Conservation (phyloP, 2,797 vertebrate genomes). For the Coranthus polyacanthus region DNA sequence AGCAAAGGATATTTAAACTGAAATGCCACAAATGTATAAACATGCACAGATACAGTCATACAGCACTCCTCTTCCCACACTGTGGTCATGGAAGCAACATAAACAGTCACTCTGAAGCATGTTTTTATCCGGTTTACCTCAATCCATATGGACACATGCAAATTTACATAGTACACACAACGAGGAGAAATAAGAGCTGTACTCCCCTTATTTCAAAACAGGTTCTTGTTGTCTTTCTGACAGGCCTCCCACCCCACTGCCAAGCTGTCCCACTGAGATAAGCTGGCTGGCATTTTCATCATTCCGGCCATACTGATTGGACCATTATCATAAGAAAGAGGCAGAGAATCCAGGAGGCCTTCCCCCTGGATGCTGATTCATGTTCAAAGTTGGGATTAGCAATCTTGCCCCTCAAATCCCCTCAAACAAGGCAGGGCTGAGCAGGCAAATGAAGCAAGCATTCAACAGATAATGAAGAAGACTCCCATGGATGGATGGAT, state of each 20-base stretch:
- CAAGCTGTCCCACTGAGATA: constrained; percentile 93
- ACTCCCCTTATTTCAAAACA: constrained; percentile 62
- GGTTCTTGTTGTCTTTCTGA: constrained; percentile 75
- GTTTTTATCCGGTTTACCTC: constrained; percentile 16
- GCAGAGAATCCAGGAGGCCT: constrained; percentile 86
- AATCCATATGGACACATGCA: constrained; percentile 15
- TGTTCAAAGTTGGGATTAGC: constrained; percentile 98
- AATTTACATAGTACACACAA: constrained; percentile 6
- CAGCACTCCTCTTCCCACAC: neutral
- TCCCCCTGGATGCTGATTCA: constrained; percentile 88
- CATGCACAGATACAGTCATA: neutral
- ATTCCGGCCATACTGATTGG: constrained; percentile 82
- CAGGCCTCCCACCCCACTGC: constrained; percentile 60
- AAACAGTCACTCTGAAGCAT: neutral
- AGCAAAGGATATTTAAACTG: constrained; percentile 7
- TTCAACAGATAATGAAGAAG: constrained; percentile 85
- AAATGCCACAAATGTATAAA: constrained; percentile 8
- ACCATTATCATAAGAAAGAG: constrained; percentile 96
- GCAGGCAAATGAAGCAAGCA: constrained; percentile 86
- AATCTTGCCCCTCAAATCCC: constrained; percentile 92
- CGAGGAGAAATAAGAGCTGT: constrained; percentile 32
- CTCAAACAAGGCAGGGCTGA: constrained; percentile 89
- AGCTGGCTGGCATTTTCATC: constrained; percentile 91
- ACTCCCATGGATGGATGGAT: constrained; percentile 77
- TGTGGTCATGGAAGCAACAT: constrained; percentile 11